A percentile compares a stretch with the other conserved stretches of the same genome.
Evolutionary conservation across 1,140 invertebrate genomes (phyloP).

Genomic region (Magallana gigas): DNA sequence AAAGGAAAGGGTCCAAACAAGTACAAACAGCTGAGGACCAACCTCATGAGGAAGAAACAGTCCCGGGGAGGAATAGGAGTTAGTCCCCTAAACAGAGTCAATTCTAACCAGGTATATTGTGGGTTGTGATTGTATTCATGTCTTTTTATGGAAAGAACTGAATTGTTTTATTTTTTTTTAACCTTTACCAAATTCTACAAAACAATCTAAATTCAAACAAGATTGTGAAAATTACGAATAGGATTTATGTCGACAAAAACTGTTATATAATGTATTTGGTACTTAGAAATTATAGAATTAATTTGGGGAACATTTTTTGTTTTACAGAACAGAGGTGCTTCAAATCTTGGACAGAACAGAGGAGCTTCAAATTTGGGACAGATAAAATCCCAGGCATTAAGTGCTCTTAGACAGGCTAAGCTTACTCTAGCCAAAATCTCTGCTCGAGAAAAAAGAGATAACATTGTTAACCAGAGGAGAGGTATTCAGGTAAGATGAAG

Average conservation of each 20-base stretch:
- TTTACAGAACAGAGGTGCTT: not conserved
- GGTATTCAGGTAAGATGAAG: not conserved
- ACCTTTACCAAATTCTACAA: too few species aligned
- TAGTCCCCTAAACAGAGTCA: not conserved
- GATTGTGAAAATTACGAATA: too few species aligned
- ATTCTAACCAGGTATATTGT: not conserved
- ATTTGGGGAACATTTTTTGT: not conserved
- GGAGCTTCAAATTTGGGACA: not conserved
- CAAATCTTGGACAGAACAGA: constrained; percentile 13
- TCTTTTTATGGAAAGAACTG: too few species aligned
- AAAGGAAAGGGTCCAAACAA: constrained; percentile 6
- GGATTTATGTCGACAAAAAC: too few species aligned
- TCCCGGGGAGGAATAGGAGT: not conserved
- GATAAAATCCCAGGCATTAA: not conserved
- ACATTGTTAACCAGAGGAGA: not conserved
- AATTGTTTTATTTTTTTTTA: too few species aligned
- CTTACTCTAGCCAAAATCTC: not conserved
- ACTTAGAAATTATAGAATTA: too few species aligned
- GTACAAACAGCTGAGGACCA: constrained; percentile 21
- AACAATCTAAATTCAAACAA: too few species aligned
- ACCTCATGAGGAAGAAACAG: not conserved
- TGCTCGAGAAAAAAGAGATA: constrained; percentile 3
- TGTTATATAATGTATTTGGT: too few species aligned
- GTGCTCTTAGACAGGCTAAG: constrained; percentile 15
- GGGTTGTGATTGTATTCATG: too few species aligned